Evolutionary conservation across 2,797 vertebrate genomes (phyloP).

Genomic region (Otolemur crassicaudatus): DNA sequence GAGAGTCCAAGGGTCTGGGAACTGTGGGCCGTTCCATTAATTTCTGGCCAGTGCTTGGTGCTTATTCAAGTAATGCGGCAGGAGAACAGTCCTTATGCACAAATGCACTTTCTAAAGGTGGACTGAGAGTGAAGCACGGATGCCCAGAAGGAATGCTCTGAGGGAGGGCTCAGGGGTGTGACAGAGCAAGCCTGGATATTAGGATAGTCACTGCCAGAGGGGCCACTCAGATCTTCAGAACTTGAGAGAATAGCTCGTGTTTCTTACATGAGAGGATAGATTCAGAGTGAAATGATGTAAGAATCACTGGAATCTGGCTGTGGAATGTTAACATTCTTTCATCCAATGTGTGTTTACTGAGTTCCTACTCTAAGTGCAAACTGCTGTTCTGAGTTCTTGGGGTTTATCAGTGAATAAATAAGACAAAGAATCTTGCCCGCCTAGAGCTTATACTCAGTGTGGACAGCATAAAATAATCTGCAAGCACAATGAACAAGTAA

Average conservation of each 20-base stretch:
- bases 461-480: not conserved
- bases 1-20: not conserved
- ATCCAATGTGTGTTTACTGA: not conserved
- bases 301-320: not conserved
- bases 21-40: not conserved
- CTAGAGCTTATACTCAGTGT: not conserved
- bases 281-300: not conserved
- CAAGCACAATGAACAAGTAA: not conserved
- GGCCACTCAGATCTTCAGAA: not conserved
- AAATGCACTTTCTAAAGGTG: not conserved
- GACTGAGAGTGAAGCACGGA: not conserved
- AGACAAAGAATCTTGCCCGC: not conserved
- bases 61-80: not conserved
- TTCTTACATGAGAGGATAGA: not conserved
- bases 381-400: not conserved
- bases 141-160: not conserved
- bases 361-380: not conserved
- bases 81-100: not conserved
- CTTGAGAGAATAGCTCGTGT: not conserved
- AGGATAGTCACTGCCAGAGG: not conserved
- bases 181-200: not conserved
- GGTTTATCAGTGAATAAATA: not conserved
- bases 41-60: not conserved
- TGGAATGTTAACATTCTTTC: not conserved
- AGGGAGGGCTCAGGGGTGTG: not conserved